Percentiles rank a stretch among this genome's conserved stretches.
These are phyloP conservation scores for Catonia carolina DNA, from an alignment of 2,888 invertebrate genomes.

Conservation along the genomic window DNA sequence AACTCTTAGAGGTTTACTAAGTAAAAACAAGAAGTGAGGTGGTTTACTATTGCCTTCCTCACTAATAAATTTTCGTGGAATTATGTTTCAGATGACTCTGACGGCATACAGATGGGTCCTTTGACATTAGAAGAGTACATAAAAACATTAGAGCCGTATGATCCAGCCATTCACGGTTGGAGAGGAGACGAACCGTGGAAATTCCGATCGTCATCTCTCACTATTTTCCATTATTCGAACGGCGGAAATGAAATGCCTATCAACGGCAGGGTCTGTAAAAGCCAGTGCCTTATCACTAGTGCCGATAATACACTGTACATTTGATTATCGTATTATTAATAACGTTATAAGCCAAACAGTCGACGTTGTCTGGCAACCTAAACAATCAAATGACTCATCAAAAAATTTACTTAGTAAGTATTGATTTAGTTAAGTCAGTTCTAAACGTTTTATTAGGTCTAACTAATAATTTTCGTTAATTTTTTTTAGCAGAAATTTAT, in stretches of 20 bases:
- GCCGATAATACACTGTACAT: conserved; percentile 9
- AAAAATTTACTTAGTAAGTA: too few relatives aligned
- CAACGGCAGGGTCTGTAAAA: not conserved
- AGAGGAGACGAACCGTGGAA: conserved; percentile 33
- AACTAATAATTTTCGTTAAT: too few relatives aligned
- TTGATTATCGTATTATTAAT: not conserved
- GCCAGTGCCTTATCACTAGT: not conserved
- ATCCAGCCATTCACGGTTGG: conserved; percentile 36
- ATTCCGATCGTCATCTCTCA: not conserved
- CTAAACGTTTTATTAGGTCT: too few relatives aligned
- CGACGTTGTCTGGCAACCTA: too few relatives aligned
- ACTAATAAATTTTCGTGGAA: too few relatives aligned
- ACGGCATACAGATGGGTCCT: conserved; percentile 31
- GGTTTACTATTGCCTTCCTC: too few relatives aligned
- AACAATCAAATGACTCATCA: too few relatives aligned
- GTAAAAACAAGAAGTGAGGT: too few relatives aligned
- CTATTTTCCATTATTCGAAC: not conserved
- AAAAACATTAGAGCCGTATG: conserved; percentile 35
- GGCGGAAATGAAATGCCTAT: not conserved
- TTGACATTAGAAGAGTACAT: conserved; percentile 34
- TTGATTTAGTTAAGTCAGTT: too few relatives aligned
- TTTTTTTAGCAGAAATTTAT: too few relatives aligned
- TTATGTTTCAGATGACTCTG: conserved; percentile 19
- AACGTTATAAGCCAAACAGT: too few relatives aligned
- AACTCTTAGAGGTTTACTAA: too few relatives aligned